Evolutionary conservation across 2,888 invertebrate genomes (phyloP).

Genomic region (Andrena dorsata): DNA sequence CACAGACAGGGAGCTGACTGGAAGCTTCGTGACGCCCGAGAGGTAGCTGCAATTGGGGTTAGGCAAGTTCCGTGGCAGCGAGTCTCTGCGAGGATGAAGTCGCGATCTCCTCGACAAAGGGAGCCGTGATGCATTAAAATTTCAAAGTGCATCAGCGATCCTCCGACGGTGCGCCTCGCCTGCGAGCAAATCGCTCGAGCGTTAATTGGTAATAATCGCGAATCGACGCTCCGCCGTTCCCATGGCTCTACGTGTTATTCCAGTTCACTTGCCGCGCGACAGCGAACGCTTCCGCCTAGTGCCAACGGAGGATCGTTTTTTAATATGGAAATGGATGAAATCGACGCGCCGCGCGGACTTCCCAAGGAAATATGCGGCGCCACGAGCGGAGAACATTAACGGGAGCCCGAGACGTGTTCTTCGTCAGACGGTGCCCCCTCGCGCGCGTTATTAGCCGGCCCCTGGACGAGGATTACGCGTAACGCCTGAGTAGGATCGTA

Average conservation of each 20-base stretch:
- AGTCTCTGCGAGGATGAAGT: background rate
- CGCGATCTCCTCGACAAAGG: background rate
- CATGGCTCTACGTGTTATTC: background rate
- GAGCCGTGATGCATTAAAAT: conserved; percentile 55
- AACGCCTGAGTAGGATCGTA: background rate
- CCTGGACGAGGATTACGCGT: conserved; percentile 24
- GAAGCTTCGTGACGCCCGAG: background rate
- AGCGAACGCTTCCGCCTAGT: background rate
- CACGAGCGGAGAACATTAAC: background rate
- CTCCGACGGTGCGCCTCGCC: background rate
- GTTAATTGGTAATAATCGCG: conserved; percentile 49
- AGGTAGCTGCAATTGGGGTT: conserved; percentile 1
- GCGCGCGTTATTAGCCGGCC: conserved; percentile 8
- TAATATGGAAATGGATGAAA: conserved; percentile 16
- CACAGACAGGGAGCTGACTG: background rate
- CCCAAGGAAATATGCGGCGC: background rate
- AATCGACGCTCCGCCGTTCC: background rate
- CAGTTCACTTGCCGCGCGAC: conserved; percentile 5
- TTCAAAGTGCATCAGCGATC: conserved; percentile 16
- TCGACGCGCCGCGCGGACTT: background rate
- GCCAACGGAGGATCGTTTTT: background rate
- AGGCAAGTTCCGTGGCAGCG: background rate
- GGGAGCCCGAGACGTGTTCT: background rate
- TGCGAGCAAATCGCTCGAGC: conserved; percentile 8
- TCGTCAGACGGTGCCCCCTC: background rate